These are phyloP conservation scores for Nothoprocta pentlandii DNA, from an alignment of 2,113 vertebrate species.

Conservation along the genomic window DNA sequence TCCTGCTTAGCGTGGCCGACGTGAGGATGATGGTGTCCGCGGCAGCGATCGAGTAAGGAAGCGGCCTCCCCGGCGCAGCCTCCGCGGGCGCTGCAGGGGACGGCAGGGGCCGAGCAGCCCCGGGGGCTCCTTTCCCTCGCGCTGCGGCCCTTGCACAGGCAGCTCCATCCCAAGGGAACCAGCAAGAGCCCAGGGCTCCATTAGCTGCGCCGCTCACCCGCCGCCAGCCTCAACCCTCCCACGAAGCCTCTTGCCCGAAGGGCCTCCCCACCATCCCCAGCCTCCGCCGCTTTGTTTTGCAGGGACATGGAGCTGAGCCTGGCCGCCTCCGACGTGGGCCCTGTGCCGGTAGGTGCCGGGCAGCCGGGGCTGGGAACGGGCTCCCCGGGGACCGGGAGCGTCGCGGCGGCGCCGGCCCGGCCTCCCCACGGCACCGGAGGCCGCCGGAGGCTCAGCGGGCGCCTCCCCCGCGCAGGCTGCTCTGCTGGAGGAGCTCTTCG, in stretches of 20 bases:
- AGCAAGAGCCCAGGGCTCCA: neutral
- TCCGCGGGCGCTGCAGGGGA: neutral
- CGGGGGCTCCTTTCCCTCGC: neutral
- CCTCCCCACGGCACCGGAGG: no score
- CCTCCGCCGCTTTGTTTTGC: neutral
- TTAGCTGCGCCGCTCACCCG: no score
- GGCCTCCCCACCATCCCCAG: neutral
- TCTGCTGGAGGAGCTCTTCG: conserved; percentile 32
- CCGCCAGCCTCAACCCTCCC: neutral
- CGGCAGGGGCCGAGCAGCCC: accelerated
- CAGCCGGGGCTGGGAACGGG: no score
- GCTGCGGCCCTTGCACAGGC: neutral
- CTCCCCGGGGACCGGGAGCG: no score
- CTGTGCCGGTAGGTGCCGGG: conserved; percentile 20
- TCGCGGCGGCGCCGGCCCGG: no score
- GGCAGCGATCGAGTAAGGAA: conserved; percentile 5
- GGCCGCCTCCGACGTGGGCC: conserved; percentile 43
- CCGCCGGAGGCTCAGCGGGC: no score
- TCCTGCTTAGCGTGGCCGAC: neutral
- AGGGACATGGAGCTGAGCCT: conserved; percentile 40
- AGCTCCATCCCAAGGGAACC: neutral
- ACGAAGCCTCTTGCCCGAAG: neutral
- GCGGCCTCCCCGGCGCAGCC: no score
- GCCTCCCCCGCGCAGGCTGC: neutral
- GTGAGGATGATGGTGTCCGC: conserved; percentile 42